phyloP scores from a whole-genome alignment of 2,888 invertebrate species.

The Boloria selene region DNA sequence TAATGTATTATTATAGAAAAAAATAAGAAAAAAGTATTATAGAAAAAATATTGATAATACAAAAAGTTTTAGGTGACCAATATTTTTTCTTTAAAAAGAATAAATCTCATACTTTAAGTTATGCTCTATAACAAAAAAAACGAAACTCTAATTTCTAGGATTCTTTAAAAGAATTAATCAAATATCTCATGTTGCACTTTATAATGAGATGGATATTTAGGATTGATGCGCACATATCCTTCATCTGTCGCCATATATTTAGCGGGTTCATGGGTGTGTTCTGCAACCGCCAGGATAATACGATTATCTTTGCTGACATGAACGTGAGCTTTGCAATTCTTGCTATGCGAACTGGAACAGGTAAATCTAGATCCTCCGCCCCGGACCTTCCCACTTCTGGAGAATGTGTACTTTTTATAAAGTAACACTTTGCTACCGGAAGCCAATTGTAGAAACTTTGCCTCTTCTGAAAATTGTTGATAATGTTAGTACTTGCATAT shows the following conservation, averaged over 20 bases:
- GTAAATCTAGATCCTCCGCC: constrained; percentile 53
- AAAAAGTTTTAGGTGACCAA: too few species aligned
- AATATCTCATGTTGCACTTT: constrained; percentile 37
- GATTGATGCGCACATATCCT: constrained; percentile 37
- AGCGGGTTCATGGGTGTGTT: constrained; percentile 41
- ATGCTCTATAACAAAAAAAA: background rate
- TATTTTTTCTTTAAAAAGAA: too few species aligned
- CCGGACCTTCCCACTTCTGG: constrained; percentile 46
- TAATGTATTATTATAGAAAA: too few species aligned
- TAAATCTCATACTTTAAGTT: too few species aligned
- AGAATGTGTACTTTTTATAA: constrained; percentile 52
- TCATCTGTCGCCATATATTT: constrained; percentile 37
- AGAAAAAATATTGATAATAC: too few species aligned
- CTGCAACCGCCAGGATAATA: constrained; percentile 25
- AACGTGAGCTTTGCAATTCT: constrained; percentile 52
- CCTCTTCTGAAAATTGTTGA: constrained; percentile 33
- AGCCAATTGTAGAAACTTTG: constrained; percentile 35
- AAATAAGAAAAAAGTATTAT: too few species aligned
- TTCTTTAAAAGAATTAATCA: constrained; percentile 16
- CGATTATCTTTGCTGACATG: constrained; percentile 45
- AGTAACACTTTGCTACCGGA: constrained; percentile 47
- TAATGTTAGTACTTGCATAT: background rate
- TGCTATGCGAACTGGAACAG: constrained; percentile 50
- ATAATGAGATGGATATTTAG: constrained; percentile 37
- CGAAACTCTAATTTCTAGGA: too few species aligned